phyloP scores from a whole-genome alignment of 1,140 invertebrate genomes.

The Maconellicoccus hirsutus region DNA sequence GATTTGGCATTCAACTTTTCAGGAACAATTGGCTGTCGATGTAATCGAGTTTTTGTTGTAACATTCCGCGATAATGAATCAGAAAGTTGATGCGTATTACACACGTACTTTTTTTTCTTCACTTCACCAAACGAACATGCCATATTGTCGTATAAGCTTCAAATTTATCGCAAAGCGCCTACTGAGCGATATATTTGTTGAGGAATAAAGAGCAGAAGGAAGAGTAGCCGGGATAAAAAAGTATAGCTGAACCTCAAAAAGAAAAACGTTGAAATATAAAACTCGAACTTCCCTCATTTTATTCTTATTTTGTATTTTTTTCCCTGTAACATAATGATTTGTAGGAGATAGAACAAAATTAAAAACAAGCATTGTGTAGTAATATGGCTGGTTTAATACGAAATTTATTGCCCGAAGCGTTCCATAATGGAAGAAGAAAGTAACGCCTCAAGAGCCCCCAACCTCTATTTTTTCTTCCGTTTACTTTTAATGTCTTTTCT shows the following conservation, averaged over 20 bases:
- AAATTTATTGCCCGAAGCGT: constrained; percentile 20
- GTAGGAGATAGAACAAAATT: constrained; percentile 21
- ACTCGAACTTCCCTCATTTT: constrained; percentile 14
- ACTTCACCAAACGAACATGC: too few species aligned
- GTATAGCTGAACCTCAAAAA: not conserved
- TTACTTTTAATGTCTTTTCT: constrained; percentile 22
- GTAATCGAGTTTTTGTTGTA: too few species aligned
- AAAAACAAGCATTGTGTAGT: constrained; percentile 21
- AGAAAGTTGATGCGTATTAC: too few species aligned
- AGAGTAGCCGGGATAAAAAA: too few species aligned
- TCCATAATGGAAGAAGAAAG: constrained; percentile 22
- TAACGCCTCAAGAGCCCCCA: constrained; percentile 19
- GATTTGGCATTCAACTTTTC: not conserved
- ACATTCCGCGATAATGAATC: too few species aligned
- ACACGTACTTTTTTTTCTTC: too few species aligned
- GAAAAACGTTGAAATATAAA: not conserved
- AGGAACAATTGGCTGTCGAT: not conserved
- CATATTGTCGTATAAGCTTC: too few species aligned
- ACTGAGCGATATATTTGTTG: too few species aligned
- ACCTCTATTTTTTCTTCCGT: constrained; percentile 13
- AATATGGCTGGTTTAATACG: constrained; percentile 22
- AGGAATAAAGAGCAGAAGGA: too few species aligned
- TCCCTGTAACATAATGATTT: constrained; percentile 15
- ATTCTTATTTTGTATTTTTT: constrained; percentile 17
- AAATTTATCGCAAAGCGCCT: too few species aligned